A percentile compares a stretch with the other conserved stretches of the same genome.
phyloP scores from a whole-genome alignment of 2,888 invertebrate genomes.

The Drosophila picticornis region DNA sequence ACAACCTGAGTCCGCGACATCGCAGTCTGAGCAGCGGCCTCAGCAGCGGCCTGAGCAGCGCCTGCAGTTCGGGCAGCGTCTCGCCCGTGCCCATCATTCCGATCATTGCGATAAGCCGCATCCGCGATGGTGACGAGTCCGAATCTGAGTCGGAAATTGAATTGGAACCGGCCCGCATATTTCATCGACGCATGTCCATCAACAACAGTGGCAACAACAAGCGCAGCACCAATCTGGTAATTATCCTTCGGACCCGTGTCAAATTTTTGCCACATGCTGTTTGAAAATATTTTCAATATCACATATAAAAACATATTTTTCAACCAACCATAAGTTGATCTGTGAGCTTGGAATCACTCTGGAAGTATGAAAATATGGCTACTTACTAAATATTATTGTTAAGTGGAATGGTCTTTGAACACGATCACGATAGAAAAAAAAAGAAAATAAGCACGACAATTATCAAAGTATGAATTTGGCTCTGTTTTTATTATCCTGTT shows the following conservation, averaged over 20 bases:
- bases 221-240: slow-evolving; percentile 92
- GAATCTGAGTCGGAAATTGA: slow-evolving; percentile 93
- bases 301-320: background rate
- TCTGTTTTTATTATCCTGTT: slow-evolving; percentile 4
- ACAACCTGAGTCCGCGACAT: slow-evolving; percentile 49
- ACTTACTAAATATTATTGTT: background rate
- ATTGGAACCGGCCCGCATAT: slow-evolving; percentile 91
- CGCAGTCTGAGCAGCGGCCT: slow-evolving; percentile 57
- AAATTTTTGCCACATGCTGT: background rate
- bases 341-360: background rate
- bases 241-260: slow-evolving; percentile 69
- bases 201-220: slow-evolving; percentile 83
- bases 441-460: background rate
- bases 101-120: slow-evolving; percentile 80
- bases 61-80: slow-evolving; percentile 81
- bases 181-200: slow-evolving; percentile 92
- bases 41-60: slow-evolving; percentile 74
- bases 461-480: background rate
- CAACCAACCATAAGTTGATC: background rate
- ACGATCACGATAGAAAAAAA: background rate
- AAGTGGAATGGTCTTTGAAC: background rate
- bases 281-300: background rate
- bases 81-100: slow-evolving; percentile 81
- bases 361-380: background rate
- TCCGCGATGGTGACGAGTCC: slow-evolving; percentile 86